Percentiles rank a stretch among this genome's conserved stretches.
phyloP scores from a whole-genome alignment of 2,113 vertebrate genomes.

The Brachypteracias leptosomus region DNA sequence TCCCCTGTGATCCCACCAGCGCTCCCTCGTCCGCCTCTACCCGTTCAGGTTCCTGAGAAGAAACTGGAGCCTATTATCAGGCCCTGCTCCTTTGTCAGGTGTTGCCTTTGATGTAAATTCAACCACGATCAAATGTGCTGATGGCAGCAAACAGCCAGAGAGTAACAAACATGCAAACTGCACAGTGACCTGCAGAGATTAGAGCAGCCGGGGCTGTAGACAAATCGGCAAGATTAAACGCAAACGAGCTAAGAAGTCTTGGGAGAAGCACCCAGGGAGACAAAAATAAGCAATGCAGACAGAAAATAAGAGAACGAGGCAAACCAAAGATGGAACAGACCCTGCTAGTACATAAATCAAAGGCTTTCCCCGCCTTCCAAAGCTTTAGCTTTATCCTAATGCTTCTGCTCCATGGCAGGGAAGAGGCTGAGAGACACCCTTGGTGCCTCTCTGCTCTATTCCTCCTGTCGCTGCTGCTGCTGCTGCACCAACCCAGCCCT shows the following conservation, averaged over 20 bases:
- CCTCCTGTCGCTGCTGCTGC: too few species aligned
- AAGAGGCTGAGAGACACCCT: too few species aligned
- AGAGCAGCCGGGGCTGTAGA: neutral
- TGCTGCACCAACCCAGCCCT: too few species aligned
- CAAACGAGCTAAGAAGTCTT: neutral
- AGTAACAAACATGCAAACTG: neutral
- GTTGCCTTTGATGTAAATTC: conserved; percentile 30
- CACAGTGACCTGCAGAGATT: conserved; percentile 20
- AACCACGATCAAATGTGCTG: neutral
- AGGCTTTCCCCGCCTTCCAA: accelerated
- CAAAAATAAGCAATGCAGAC: neutral
- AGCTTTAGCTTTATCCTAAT: neutral
- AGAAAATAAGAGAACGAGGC: neutral
- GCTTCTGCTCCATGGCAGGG: too few species aligned
- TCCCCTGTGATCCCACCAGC: neutral
- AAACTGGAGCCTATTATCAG: conserved; percentile 27
- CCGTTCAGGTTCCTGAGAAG: neutral
- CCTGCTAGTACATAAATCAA: neutral
- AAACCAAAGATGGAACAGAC: neutral
- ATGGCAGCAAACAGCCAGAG: neutral
- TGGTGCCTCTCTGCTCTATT: too few species aligned
- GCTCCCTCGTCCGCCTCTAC: neutral
- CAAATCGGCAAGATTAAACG: neutral
- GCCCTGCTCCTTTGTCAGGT: conserved; percentile 28
- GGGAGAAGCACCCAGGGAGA: neutral